Evolutionary conservation across 2,888 invertebrate species (phyloP), one percentile per base, ranked within the genome.

Genomic region (Serrognathus titanus): DNA sequence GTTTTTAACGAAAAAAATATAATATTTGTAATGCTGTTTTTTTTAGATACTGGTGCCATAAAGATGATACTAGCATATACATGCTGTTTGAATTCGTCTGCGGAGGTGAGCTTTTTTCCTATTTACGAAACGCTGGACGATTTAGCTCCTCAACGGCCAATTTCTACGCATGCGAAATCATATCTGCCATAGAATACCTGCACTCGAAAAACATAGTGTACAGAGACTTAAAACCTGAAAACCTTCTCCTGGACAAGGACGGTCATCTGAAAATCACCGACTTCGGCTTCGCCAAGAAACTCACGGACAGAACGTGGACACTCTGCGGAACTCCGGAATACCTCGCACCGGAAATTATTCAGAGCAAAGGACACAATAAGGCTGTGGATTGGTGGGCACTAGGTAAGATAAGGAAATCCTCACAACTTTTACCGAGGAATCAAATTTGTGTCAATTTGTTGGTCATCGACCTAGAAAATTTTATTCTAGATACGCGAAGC

Each of bases 321-420:
- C 77, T 97, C 47, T 97, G 97, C 74, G 97, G 97, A 0, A 98
- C 98, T 1, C 97, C 97, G 0, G 97, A 98, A 77, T 98, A 98
- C 78, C 82, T 98, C 62, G 97, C 98, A 46, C 94, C 94, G 10
- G 97, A 97, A 80, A 96, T 97, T 64, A 97, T 97, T 67, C 96
- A 95, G 77, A 94, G 94, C 69, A 96, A 96, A 81, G 98, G 98
- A 38, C 97, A 98, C 80, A 97, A 97, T 75, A 95, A 93, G 75
- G 96, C 96, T 6, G 97, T 98, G 0, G 98, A 98, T 75, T 98
- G 97, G 96, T 98, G 97, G 97, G 97, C 97, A 13, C 82, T 98
- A 71, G 97, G 91, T 91, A 76, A 78, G 81, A 69, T 53, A 36
- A 51, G 45, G 20, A 16, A 11, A 2, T 16, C 4, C 16, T 31